phyloP scores from a whole-genome alignment of 2,888 invertebrate species.

The Cephus rjabovi region DNA sequence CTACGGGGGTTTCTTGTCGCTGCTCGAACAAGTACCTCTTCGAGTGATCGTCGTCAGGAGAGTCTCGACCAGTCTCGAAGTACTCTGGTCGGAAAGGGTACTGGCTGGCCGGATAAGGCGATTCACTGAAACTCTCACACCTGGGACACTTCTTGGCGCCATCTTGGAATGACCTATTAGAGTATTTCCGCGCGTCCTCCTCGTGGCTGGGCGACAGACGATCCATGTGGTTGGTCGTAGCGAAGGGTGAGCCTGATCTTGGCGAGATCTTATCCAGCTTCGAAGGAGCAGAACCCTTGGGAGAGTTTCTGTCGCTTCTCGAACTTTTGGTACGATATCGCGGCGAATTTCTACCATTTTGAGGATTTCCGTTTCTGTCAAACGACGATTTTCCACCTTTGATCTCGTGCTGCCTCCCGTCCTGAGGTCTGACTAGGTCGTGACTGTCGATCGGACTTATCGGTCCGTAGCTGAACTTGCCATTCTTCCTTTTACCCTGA shows the following conservation, averaged over 20 bases:
- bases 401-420: neutral
- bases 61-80: slow-evolving; percentile 5
- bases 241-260: neutral
- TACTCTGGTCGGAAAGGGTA: neutral
- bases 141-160: slow-evolving; percentile 14
- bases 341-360: neutral
- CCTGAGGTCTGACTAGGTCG: neutral
- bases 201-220: slow-evolving; percentile 1
- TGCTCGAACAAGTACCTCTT: slow-evolving; percentile 23
- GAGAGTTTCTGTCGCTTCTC: neutral
- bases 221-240: neutral
- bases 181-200: slow-evolving; percentile 11
- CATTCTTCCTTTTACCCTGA: neutral
- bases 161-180: slow-evolving; percentile 24
- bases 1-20: slow-evolving; percentile 26
- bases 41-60: slow-evolving; percentile 15
- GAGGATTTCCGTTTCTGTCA: neutral
- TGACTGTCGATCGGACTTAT: neutral
- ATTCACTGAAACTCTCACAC: slow-evolving; percentile 25
- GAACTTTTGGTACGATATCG: neutral
- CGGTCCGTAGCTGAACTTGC: neutral
- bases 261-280: neutral
- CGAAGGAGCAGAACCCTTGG: neutral
- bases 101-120: neutral
- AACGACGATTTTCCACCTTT: neutral